Evolutionary conservation across 2,797 vertebrate genomes (phyloP), one percentile per base, ranked within the genome.

Genomic region (Schizopygopsis malacanthus): DNA sequence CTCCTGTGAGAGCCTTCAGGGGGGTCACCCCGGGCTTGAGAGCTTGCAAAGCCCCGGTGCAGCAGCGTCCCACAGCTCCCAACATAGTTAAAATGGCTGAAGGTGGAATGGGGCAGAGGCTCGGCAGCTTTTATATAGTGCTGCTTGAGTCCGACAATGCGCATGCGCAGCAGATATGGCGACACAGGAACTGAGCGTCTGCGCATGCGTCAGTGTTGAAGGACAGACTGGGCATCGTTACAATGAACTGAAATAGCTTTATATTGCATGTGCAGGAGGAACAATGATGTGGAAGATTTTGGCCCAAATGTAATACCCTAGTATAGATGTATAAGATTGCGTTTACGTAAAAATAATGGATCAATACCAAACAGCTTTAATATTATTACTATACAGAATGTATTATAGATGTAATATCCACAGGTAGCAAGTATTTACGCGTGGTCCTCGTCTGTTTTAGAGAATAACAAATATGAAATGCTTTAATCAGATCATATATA

Each of bases 41-140:
- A 87, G 95, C 94, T 92, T 94, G 93, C 85, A 95, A 86, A 88
- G 92, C 95, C 87, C 94, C 94, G 67, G 94, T 92, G 91, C 95
- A 95, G 89, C 95, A 96, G 90, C 95, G 95, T 94, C 95, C 95
- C 85, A 95, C 94, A 84, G 94, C 93, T 91, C 93, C 94, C 25
- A 96, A 93, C 95, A 96, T 96, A 22, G 65, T 95, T 84, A 95
- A 95, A 94, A 96, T 96, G 95, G 95, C 95, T 95, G 94, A 96
- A 96, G 95, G 95, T 95, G 94, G 95, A 95, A 94, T 82, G 93
- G 93, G 94, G 93, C 93, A 0, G 91, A 52, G 63, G 11, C 85
- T 83, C 87, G 67, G 4, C 4, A 4, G 82, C 10, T 88, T 93
- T 94, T 96, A 96, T 95, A 95, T 91, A 84, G 88, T 82, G 65